phyloP scores from a whole-genome alignment of 2,888 invertebrate genomes.

The Hemicrepidius hirtus region DNA sequence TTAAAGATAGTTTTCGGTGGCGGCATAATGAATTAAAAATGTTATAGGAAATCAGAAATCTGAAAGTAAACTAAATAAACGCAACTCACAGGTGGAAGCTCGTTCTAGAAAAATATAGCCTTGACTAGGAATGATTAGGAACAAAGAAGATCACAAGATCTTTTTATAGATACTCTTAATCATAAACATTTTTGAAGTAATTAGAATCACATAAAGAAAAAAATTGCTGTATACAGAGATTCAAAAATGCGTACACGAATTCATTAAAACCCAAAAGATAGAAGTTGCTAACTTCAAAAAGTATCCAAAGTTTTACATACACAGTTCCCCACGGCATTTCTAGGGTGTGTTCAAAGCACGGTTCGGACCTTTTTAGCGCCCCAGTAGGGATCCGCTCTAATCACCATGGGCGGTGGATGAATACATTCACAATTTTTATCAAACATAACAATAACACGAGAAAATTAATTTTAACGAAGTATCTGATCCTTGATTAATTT shows the following conservation, averaged over 20 bases:
- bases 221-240: too few relatives aligned
- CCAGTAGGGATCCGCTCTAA: conserved; percentile 42
- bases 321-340: conserved; percentile 20
- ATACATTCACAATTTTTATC: conserved; percentile 37
- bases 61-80: too few relatives aligned
- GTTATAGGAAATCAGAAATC: not conserved
- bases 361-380: conserved; percentile 43
- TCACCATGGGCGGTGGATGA: conserved; percentile 34
- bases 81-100: too few relatives aligned
- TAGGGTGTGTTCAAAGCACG: conserved; percentile 2
- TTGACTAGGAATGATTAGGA: too few relatives aligned
- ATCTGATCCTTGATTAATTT: conserved; percentile 20
- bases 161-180: too few relatives aligned
- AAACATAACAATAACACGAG: conserved; percentile 29
- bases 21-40: not conserved
- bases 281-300: too few relatives aligned
- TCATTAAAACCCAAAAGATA: too few relatives aligned
- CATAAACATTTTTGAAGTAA: too few relatives aligned
- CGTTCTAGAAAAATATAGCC: too few relatives aligned
- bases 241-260: too few relatives aligned
- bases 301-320: not conserved
- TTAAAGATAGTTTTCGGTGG: not conserved
- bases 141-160: too few relatives aligned
- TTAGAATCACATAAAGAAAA: too few relatives aligned
- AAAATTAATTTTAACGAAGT: conserved; percentile 32